Evolutionary conservation across 2,113 vertebrate species (phyloP), one percentile per base, ranked within the genome.

Genomic region (Isichthys henryi): DNA sequence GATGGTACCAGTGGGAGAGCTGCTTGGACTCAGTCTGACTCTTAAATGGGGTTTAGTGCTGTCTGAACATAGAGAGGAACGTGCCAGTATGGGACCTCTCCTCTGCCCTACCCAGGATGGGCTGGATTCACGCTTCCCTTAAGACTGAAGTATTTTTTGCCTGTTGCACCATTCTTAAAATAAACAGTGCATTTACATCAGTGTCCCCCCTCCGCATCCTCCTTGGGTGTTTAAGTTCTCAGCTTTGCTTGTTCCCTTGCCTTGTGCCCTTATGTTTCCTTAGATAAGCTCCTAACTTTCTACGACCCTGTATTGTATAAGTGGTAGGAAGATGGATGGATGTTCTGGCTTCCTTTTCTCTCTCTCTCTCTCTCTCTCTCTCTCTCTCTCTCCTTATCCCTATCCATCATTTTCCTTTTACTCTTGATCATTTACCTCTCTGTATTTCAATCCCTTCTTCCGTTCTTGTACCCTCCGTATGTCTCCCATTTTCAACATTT

Each of bases 111-210:
- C 31, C 31, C 70, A 77, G 74, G 74, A 43, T 80, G 74, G 15
- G 74, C 74, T 80, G 74, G 35, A 43, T 80, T 35, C 74, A 43
- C 43, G 35, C 31, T 80, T 80, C 5, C 35, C 74, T 80, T 80
- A 80, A 80, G 35, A 31, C 23, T 85, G 83, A 23, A 49, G 45
- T n/a, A 86, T 27, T 86, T 50, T n/a, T 86, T 86, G 45, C 23
- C 83, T 50, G 45, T 48, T 86, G 83, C 45, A 39, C 45, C 83
- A n/a, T 86, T 48, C 46, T 86, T 86, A 80, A 80, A 80, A 80
- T 80, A 80, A 80, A 80, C 74, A 80, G 74, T 43, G 31, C 35
- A 80, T 80, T 80, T 19, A 43, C 5, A 39, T 35, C 31, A 43
- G 74, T 43, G 35, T 43, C 74, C 15, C 70, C 31, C 70, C 11